Conservation (phyloP, 2,113 vertebrate genomes). For the Zootoca vivipara region DNA sequence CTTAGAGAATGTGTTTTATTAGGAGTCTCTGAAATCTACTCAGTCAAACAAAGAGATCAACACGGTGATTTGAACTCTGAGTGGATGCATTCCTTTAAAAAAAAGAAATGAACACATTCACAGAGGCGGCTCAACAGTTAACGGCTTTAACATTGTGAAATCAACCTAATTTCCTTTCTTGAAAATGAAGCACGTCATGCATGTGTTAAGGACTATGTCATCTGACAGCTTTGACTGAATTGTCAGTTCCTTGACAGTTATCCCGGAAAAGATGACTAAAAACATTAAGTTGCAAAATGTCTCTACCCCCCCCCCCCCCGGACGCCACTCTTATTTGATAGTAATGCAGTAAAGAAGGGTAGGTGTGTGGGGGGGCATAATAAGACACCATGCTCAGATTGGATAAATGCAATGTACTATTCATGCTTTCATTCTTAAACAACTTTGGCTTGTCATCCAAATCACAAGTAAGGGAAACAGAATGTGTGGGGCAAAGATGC, state of each 20-base stretch:
- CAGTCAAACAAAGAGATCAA: neutral
- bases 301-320: conserved; percentile 37
- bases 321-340: neutral
- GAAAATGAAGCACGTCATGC: conserved; percentile 43
- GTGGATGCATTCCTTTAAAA: conserved; percentile 2
- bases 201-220: conserved; percentile 45
- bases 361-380: neutral
- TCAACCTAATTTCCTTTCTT: conserved; percentile 34
- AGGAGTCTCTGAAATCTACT: neutral
- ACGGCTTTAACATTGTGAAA: conserved; percentile 35
- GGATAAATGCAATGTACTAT: conserved; percentile 15
- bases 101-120: neutral
- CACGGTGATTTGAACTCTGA: neutral
- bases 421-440: conserved; percentile 23
- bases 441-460: conserved; percentile 3
- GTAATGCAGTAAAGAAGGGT: conserved; percentile 30
- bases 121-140: conserved; percentile 31
- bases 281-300: conserved; percentile 52
- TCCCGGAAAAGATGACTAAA: conserved; percentile 77
- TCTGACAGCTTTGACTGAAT: conserved; percentile 63
- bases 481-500: neutral
- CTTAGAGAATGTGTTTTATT: neutral
- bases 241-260: conserved; percentile 68
- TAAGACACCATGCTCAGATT: conserved; percentile 30
- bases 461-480: neutral